These are phyloP conservation scores for Caenorhabditis sp. DNA, from an alignment of 2,888 invertebrate species.

Conservation along the genomic window DNA sequence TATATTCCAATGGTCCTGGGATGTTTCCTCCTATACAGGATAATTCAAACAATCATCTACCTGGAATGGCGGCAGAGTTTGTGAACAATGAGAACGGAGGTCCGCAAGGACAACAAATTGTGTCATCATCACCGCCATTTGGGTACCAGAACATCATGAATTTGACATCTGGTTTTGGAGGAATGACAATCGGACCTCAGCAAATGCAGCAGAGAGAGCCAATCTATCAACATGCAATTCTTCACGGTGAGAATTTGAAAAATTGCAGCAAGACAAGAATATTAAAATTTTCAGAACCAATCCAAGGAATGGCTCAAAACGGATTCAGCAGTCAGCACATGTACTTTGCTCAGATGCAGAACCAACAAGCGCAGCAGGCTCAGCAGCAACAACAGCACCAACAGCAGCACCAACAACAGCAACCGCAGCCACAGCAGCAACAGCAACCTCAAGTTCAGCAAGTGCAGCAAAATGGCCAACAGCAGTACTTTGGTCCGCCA, in stretches of 20 bases:
- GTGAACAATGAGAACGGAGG: slow-evolving; percentile 43
- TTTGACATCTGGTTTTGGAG: slow-evolving; percentile 41
- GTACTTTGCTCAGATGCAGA: slow-evolving; percentile 36
- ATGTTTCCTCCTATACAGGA: slow-evolving; percentile 30
- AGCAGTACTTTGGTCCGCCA: slow-evolving; percentile 38
- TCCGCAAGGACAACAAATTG: slow-evolving; percentile 2
- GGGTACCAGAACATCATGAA: slow-evolving; percentile 43
- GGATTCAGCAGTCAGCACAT: slow-evolving; percentile 58
- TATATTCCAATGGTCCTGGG: slow-evolving; percentile 49
- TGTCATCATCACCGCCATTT: slow-evolving; percentile 56
- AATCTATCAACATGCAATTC: slow-evolving; percentile 29
- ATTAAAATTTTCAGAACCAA: slow-evolving; percentile 37
- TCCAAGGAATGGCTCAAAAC: slow-evolving; percentile 51
- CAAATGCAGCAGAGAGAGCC: slow-evolving; percentile 49
- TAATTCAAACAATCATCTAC: slow-evolving; percentile 17
- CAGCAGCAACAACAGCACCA: slow-evolving; percentile 30
- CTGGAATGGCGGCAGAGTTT: slow-evolving; percentile 30
- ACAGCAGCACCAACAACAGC: not conserved
- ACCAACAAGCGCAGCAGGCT: slow-evolving; percentile 23
- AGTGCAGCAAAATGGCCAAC: slow-evolving; percentile 31
- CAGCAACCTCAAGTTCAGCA: slow-evolving; percentile 24
- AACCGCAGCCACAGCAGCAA: slow-evolving; percentile 5
- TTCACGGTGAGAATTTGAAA: slow-evolving; percentile 26
- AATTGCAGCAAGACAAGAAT: too few species aligned
- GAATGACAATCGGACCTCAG: slow-evolving; percentile 39